Conservation (phyloP, 2,888 invertebrate species). For the Sinotaia quadrata region DNA sequence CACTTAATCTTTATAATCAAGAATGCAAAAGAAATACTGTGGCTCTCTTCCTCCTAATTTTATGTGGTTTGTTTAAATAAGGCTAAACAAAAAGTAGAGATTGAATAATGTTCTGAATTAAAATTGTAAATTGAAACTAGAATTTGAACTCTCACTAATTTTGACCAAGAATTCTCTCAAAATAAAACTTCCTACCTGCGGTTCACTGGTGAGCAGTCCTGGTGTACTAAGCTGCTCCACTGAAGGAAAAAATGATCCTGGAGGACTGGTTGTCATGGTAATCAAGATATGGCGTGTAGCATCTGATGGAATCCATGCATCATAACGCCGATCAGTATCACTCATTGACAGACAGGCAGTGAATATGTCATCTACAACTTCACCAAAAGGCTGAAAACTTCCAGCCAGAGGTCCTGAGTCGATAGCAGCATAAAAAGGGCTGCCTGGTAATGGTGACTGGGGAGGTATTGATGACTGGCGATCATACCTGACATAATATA, state of each 20-base stretch:
- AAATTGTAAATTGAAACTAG: no score
- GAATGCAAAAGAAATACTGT: no score
- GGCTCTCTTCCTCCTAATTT: no score
- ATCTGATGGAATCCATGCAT: conserved; percentile 85
- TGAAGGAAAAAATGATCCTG: conserved; percentile 82
- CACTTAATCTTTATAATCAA: no score
- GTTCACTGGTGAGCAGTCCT: conserved; percentile 85
- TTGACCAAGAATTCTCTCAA: no score
- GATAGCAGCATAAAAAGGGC: conserved; percentile 41
- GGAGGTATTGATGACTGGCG: conserved; percentile 10
- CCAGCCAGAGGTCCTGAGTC: conserved; percentile 34
- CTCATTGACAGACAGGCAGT: conserved; percentile 65
- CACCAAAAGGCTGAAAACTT: conserved; percentile 36
- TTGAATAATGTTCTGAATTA: no score
- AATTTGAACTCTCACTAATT: no score
- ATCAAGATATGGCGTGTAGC: conserved; percentile 78
- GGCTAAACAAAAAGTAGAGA: no score
- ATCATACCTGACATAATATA: conserved; percentile 18
- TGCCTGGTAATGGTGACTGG: conserved; percentile 33
- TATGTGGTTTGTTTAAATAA: no score
- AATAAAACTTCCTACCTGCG: conserved; percentile 83
- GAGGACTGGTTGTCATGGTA: conserved; percentile 78
- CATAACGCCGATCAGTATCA: conserved; percentile 64
- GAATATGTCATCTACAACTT: conserved; percentile 56
- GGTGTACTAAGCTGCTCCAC: conserved; percentile 87